phyloP scores from a whole-genome alignment of 2,888 invertebrate species.

The Aporophyla nigra region DNA sequence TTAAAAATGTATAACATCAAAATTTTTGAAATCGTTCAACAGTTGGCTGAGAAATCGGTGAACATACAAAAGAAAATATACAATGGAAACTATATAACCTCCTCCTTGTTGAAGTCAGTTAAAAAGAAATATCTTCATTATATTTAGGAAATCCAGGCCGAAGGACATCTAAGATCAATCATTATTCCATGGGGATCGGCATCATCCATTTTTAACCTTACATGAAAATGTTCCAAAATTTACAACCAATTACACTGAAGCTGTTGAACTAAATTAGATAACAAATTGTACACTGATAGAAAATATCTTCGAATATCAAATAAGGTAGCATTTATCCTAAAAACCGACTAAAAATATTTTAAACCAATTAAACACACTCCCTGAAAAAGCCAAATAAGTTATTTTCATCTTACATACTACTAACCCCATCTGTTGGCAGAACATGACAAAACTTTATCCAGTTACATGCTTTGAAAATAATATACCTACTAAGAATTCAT shows the following conservation, averaged over 20 bases:
- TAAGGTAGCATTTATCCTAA: neutral
- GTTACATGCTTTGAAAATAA: neutral
- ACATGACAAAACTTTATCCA: constrained; percentile 22
- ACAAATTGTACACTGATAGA: neutral
- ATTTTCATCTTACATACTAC: neutral
- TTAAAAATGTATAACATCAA: too few species aligned
- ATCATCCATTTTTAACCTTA: neutral
- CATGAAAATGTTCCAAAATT: neutral
- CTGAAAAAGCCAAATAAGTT: neutral
- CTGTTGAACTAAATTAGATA: neutral
- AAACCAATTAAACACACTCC: neutral
- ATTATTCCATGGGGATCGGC: too few species aligned
- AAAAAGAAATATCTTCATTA: neutral
- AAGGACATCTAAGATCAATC: neutral
- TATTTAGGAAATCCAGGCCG: neutral
- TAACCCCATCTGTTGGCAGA: constrained; percentile 55
- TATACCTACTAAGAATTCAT: neutral
- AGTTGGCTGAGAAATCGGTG: too few species aligned
- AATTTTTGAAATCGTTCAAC: too few species aligned
- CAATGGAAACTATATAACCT: too few species aligned
- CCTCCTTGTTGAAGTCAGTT: too few species aligned
- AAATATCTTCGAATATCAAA: neutral
- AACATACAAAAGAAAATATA: too few species aligned
- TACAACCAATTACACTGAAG: neutral
- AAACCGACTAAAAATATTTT: neutral